Conservation (phyloP, 2,797 vertebrate genomes). For the Xyrichtys novacula region DNA sequence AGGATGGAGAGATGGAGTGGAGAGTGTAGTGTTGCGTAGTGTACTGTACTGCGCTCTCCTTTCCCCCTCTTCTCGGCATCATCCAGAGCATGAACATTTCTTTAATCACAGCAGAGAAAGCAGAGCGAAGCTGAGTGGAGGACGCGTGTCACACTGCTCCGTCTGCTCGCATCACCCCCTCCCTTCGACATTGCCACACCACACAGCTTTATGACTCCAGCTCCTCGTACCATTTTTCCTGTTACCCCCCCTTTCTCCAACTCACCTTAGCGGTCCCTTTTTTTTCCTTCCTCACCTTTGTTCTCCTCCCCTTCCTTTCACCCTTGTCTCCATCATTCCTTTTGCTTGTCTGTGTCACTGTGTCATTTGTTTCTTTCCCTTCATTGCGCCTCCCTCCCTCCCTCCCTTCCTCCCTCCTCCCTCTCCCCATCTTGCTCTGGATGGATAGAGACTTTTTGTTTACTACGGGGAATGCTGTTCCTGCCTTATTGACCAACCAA, state of each 20-base stretch:
- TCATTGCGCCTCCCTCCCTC: conserved; percentile 32
- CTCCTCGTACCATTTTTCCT: conserved; percentile 45
- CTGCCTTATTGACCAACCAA: conserved; percentile 81
- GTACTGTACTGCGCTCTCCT: conserved; percentile 72
- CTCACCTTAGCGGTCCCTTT: conserved; percentile 44
- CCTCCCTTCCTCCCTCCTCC: background rate
- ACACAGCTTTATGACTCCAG: conserved; percentile 57
- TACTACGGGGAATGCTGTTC: conserved; percentile 75
- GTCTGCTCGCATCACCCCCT: conserved; percentile 72
- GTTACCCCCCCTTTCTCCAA: conserved; percentile 24
- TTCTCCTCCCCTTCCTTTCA: conserved; percentile 54
- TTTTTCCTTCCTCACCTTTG: conserved; percentile 52
- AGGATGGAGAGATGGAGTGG: conserved; percentile 62
- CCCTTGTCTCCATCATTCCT: conserved; percentile 59
- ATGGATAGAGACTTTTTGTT: conserved; percentile 76
- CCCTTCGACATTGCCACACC: conserved; percentile 36
- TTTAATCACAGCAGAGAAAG: conserved; percentile 83
- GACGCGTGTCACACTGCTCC: conserved; percentile 77
- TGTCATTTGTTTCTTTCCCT: conserved; percentile 69
- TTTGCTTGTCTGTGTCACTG: conserved; percentile 70
- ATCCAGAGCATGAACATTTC: conserved; percentile 81
- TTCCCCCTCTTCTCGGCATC: conserved; percentile 76
- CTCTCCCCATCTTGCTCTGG: conserved; percentile 47
- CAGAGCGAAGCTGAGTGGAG: conserved; percentile 68
- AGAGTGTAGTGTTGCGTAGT: conserved; percentile 72